Evolutionary conservation across 2,888 invertebrate species (phyloP), one percentile per base, ranked within the genome.

Genomic region (Sepioteuthis lessoniana): DNA sequence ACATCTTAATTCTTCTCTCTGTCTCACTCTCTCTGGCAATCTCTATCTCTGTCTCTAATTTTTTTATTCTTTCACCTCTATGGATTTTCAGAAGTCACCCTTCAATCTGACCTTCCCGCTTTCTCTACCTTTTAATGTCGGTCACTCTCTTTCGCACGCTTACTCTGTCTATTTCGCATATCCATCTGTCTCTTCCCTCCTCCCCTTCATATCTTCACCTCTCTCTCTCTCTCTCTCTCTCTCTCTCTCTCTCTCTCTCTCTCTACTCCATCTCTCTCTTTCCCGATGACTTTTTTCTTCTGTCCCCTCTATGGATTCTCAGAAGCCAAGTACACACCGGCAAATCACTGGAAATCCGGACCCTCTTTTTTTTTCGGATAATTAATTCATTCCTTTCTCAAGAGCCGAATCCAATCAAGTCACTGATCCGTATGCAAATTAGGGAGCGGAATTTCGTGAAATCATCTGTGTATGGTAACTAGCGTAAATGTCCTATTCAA

Each of bases 301-400:
- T 31, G 19, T 35, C 19, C 76, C 10, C 19, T 35, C n/a, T n/a
- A 76, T 16, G n/a, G n/a, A 16, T 76, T n/a, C 76, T n/a, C 16
- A 35, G 76, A 76, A 76, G 76, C n/a, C 76, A 76, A 35, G n/a
- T 76, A 35, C 76, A 76, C n/a, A 16, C 19, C 13, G 13, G 4
- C 13, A n/a, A 76, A n/a, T n/a, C 19, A 13, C n/a, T n/a, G n/a
- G n/a, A n/a, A 76, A 76, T 4, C n/a, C 13, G n/a, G n/a, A 4
- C 19, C 35, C 76, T 19, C 31, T 31, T 60, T 35, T n/a, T 35
- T 76, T 76, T n/a, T 76, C 76, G 76, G n/a, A 76, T 76, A 76
- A 76, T 76, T 76, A 76, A 76, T 76, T 76, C 76, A 76, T 76
- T n/a, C n/a, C n/a, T 76, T 76, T n/a, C 76, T 76, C n/a, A 76